These are phyloP conservation scores for Nematostella vectensis DNA, from an alignment of 92 coral and sea anemone genomes.

Conservation along the genomic window DNA sequence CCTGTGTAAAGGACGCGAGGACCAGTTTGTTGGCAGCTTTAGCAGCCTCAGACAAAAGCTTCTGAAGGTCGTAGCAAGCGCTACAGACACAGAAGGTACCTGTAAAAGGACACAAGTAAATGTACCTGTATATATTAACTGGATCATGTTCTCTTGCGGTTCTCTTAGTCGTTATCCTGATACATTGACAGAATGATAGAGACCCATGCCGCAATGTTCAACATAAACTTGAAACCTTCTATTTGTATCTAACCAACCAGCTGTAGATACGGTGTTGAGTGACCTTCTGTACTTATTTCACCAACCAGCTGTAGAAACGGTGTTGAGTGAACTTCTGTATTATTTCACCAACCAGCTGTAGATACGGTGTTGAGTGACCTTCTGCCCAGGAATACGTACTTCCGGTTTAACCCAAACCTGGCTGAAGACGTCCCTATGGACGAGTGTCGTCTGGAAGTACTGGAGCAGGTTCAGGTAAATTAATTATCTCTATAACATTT, in stretches of 20 bases:
- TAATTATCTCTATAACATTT: no score
- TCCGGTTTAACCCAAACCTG: constrained; percentile 77
- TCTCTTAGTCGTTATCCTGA: no score
- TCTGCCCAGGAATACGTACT: constrained; percentile 73
- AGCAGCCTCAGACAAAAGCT: constrained; percentile 89
- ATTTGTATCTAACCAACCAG: no score
- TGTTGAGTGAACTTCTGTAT: no score
- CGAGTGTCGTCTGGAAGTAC: constrained; percentile 59
- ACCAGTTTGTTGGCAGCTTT: constrained; percentile 49
- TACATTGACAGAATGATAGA: no score
- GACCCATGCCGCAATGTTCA: no score
- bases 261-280: no score
- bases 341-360: no score
- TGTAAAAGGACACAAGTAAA: no score
- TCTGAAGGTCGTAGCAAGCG: constrained; percentile 90
- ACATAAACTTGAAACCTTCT: no score
- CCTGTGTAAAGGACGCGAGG: constrained; percentile 69
- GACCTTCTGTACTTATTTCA: no score
- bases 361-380: constrained; percentile 80
- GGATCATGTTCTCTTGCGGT: background rate
- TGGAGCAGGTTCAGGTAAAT: constrained; percentile 59
- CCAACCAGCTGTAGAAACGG: no score
- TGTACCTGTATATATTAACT: background rate
- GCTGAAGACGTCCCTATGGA: constrained; percentile 86
- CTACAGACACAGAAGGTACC: constrained; percentile 97